A percentile compares a stretch with the other conserved stretches of the same genome.
Conservation (phyloP, 1,140 invertebrate genomes). For the Drosophila simulans region DNA sequence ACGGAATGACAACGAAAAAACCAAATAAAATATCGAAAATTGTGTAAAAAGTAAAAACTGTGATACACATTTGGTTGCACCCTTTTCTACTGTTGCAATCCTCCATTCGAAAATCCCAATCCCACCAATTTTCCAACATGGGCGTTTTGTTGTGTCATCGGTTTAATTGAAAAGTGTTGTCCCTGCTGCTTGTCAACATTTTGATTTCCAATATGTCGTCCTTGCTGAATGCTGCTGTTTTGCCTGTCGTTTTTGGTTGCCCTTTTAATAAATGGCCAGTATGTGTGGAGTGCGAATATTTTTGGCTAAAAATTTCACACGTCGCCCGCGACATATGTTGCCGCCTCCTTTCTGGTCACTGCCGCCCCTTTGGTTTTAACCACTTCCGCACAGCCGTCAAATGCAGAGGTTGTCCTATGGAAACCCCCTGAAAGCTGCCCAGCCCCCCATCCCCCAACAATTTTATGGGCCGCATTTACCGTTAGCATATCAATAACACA, state of each 20-base stretch:
- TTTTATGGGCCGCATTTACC: slow-evolving; percentile 64
- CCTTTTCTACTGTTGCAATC: slow-evolving; percentile 10
- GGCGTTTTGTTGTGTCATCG: slow-evolving; percentile 45
- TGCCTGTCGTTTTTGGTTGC: background rate
- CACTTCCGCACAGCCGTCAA: slow-evolving; percentile 76
- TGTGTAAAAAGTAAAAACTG: background rate
- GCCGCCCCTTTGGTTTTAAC: slow-evolving; percentile 44
- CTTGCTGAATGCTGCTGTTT: slow-evolving; percentile 9
- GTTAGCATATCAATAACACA: slow-evolving; percentile 83
- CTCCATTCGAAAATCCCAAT: background rate
- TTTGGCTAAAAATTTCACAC: slow-evolving; percentile 77
- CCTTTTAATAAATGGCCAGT: slow-evolving; percentile 58
- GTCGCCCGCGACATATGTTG: slow-evolving; percentile 72
- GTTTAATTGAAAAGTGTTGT: slow-evolving; percentile 78
- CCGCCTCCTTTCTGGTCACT: slow-evolving; percentile 6
- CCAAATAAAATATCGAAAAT: too few species aligned
- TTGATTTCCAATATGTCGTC: slow-evolving; percentile 80
- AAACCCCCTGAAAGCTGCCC: background rate
- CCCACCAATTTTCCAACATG: background rate
- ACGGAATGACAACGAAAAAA: too few species aligned
- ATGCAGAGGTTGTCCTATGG: slow-evolving; percentile 43
- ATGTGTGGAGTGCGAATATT: slow-evolving; percentile 34
- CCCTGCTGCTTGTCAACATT: slow-evolving; percentile 72
- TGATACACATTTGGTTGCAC: background rate
- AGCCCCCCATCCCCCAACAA: background rate